Base-by-base conservation (phyloP, 2,113 vertebrate genomes). In the Stegostoma tigrinum region DNA sequence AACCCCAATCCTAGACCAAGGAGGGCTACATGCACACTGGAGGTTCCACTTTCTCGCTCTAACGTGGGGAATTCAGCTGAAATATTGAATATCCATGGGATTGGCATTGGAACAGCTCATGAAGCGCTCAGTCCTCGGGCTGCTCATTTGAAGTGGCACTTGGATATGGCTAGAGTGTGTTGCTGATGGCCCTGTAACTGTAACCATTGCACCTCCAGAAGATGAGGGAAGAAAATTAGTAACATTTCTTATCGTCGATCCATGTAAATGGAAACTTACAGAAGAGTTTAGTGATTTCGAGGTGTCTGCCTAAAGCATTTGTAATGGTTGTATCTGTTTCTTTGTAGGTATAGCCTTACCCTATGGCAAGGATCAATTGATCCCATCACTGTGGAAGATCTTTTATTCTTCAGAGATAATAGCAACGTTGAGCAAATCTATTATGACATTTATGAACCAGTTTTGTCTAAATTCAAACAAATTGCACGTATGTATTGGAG, bases 401-500 rank as follows among this genome's bases (percentile, higher is more conserved):
- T 99, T 42, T 97, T 98, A 95, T 98, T 98, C 61, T 94, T 99
- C 95, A 97, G 98, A n/a, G 98, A 98, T 96, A 98, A 98, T 97
- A 97, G 96, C 14, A 96, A 97, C n/a, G 86, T 96, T 24, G 96
- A 97, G 95, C 96, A 97, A 94, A 97, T 98, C 96, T 99, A 98
- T 97, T 98, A 98, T 0, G 98, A 98, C 96, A 97, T 98, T 95
- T 98, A 98, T 5, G 98, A 99, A 55, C 98, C 98, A 0, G 96
- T 98, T 52, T 97, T 98, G 91, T 98, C 98, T 0, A 96, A 97
- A 80, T 98, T 98, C 95, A 98, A 98, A 97, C 68, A 98, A 96
- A 97, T 97, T 38, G 97, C 97, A 23, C 86, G 98, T 98, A 97
- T 96, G 98, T 95, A 24, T 8, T 86, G 14, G 48, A 38, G 15